A percentile compares a stretch with the other conserved stretches of the same genome.
Conservation (phyloP, 1,140 invertebrate species). For the Brachionus rubens region DNA sequence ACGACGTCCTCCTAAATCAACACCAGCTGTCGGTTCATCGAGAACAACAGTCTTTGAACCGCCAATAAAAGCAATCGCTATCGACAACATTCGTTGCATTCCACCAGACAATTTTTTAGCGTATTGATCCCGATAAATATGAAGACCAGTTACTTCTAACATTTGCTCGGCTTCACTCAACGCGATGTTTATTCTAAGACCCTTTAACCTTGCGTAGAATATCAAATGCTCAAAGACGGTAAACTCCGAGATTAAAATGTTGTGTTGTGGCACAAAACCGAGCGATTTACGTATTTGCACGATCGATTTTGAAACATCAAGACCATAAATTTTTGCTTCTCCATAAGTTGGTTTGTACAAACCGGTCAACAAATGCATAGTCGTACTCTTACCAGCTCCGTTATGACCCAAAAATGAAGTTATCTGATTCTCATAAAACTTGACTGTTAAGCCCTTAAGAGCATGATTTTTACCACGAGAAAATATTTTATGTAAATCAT, state of each 20-base stretch:
- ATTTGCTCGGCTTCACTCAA: conserved; percentile 8
- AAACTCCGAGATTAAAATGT: conserved; percentile 67
- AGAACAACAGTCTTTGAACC: conserved; percentile 61
- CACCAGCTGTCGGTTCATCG: conserved; percentile 60
- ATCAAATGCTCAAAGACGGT: conserved; percentile 60
- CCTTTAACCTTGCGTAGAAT: conserved; percentile 57
- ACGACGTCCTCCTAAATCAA: conserved; percentile 65
- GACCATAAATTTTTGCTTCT: conserved; percentile 65
- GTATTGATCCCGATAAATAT: neutral
- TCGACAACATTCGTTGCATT: conserved; percentile 61
- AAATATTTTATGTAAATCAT: conserved; percentile 66
- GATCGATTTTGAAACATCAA: conserved; percentile 64
- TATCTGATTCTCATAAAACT: conserved; percentile 67
- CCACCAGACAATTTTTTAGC: conserved; percentile 65
- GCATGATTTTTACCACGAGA: conserved; percentile 60
- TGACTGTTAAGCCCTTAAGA: conserved; percentile 67
- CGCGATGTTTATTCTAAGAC: conserved; percentile 40
- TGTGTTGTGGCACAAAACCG: conserved; percentile 69
- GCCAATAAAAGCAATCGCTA: conserved; percentile 63
- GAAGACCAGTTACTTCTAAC: neutral
- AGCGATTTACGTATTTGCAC: conserved; percentile 63
- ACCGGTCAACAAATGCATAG: conserved; percentile 69
- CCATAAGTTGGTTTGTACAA: conserved; percentile 66
- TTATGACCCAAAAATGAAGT: conserved; percentile 68
- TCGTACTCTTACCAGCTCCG: conserved; percentile 66